Base-by-base conservation (phyloP, 2,113 vertebrate species). In the Proterorhinus semilunaris region DNA sequence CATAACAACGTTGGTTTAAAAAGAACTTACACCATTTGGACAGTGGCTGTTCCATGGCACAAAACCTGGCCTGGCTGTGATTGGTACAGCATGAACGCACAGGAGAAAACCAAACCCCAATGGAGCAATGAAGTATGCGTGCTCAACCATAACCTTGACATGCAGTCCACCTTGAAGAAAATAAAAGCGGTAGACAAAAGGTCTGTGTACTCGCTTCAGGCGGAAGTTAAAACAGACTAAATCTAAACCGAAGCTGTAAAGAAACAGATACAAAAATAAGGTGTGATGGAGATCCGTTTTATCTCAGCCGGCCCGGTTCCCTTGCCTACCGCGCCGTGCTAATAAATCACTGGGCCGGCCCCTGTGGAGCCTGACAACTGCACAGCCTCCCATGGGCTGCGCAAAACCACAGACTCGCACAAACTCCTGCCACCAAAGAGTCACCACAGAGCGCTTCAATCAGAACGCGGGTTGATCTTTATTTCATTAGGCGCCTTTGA, bases 331-430 rank as follows among this genome's bases (percentile, higher is more conserved):
- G 75, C 70, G 77, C 78, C 68, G 74, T 70, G 75, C 76, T 73
- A 79, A 85, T 88, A 84, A 88, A 88, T 85, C 72, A 84, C 47
- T 70, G 79, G 64, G 74, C 79, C 80, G 80, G 70, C 74, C 72
- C 80, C 80, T 77, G 66, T 76, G 75, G 72, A 88, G 74, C 67
- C 53, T 11, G 17, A 62, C 62, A 72, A 75, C 86, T 87, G 53
- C 66, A 65, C 76, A 81, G 71, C 69, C 63, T 83, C 84, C 85
- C 82, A 78, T 59, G 79, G 77, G 86, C 78, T 88, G 75, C 76
- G 79, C 77, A 83, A 86, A 86, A 87, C 85, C 83, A 85, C 76
- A 76, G 79, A 71, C 78, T 85, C 52, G 69, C 69, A 67, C 62
- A 72, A 52, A 80, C 57, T 74, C 36, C 27, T 78, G 62, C 75